Evolutionary conservation across 2,888 invertebrate species (phyloP).

Genomic region (Drosophila limbata): DNA sequence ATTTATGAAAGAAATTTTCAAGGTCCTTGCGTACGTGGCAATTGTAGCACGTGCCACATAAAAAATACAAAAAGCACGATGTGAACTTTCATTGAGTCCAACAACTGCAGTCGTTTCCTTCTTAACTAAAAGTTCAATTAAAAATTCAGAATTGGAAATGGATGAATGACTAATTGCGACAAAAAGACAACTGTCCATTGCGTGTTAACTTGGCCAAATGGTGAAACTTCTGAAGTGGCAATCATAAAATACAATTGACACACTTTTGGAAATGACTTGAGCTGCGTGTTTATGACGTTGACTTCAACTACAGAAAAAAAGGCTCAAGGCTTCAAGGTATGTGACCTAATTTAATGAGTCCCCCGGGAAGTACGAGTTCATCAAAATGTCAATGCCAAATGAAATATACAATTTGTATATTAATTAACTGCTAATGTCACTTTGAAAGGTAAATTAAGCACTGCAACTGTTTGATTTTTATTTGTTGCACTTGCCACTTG

Average conservation of each 20-base stretch:
- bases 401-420: conserved; percentile 21
- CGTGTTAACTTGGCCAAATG: conserved; percentile 50
- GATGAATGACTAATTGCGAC: conserved; percentile 65
- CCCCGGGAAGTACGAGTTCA: conserved; percentile 7
- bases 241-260: conserved; percentile 60
- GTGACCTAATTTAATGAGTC: conserved; percentile 53
- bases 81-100: conserved; percentile 43
- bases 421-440: conserved; percentile 22
- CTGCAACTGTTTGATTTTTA: background rate
- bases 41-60: conserved; percentile 52
- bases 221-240: background rate
- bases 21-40: conserved; percentile 48
- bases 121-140: conserved; percentile 13
- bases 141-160: conserved; percentile 16
- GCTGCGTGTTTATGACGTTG: conserved; percentile 46
- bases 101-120: conserved; percentile 38
- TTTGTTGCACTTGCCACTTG: conserved; percentile 11
- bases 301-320: conserved; percentile 10
- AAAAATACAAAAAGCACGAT: conserved; percentile 10
- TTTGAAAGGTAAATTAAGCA: conserved; percentile 9
- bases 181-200: conserved; percentile 38
- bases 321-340: conserved; percentile 27
- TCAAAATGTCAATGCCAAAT: conserved; percentile 53
- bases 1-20: conserved; percentile 44
- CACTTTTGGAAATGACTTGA: conserved; percentile 50